Evolutionary conservation across 2,888 invertebrate genomes (phyloP), one percentile per base, ranked within the genome.

Genomic region (Tholera decimalis): DNA sequence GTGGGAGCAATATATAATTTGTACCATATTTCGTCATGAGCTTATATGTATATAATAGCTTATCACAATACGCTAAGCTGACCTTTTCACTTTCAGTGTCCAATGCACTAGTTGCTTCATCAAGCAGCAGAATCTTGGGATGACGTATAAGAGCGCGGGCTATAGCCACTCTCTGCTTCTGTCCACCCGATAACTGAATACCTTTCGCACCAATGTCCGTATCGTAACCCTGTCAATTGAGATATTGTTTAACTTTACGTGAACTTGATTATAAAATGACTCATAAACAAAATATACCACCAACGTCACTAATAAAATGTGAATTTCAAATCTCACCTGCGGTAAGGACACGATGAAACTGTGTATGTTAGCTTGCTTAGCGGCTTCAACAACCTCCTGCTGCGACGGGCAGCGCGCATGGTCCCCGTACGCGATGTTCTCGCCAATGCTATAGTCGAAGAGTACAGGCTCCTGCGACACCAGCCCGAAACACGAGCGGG

Each of bases 361-460:
- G 87, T 98, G 98, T 80, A 98, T 98, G 83, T 98, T 98, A 0
- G 98, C 98, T 83, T 96, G 96, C 82, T 96, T 96, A 0, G 98
- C 97, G 0, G 97, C 97, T 28, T 96, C 95, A 0, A 98, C 97
- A 50, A 98, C 96, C 85, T 98, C 98, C 7, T 96, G 95, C 86
- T 96, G 96, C 0, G 95, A 73, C 0, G 97, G 96, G 0, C 85
- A 81, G 33, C 97, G 91, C 1, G 92, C 88, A 85, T 97, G 97
- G 85, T 98, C 98, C 3, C 98, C 98, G 86, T 98, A 98, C 0
- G 97, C 97, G 75, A 99, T 98, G 89, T 99, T 99, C 72, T 98
- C 98, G 0, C 95, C 96, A 58, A 99, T 98, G 15, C 97, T 97
- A 72, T 97, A 96, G 88, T 98, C 97, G 90, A 99, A 98, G 0